These are phyloP conservation scores for Proterorhinus semilunaris DNA, from an alignment of 2,113 vertebrate genomes.

Conservation along the genomic window DNA sequence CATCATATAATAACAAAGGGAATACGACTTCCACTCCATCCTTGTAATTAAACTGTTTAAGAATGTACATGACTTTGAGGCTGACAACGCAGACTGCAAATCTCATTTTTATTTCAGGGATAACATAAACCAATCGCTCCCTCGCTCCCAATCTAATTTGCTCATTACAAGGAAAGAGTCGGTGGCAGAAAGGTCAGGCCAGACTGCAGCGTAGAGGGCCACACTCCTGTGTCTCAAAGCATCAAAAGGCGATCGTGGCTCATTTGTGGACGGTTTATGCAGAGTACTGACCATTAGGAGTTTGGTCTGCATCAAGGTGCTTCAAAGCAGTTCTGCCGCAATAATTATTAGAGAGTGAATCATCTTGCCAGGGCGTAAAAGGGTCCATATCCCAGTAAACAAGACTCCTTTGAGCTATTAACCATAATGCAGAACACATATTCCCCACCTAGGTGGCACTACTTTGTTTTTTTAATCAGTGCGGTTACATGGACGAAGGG, in stretches of 20 bases:
- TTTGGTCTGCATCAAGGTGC: slow-evolving; percentile 12
- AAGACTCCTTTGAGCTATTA: too few relatives aligned
- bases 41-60: slow-evolving; percentile 26
- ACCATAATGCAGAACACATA: too few relatives aligned
- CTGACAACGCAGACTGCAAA: slow-evolving; percentile 18
- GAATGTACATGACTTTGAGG: slow-evolving; percentile 26
- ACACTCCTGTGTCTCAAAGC: slow-evolving; percentile 15
- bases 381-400: too few relatives aligned
- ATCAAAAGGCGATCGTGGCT: slow-evolving; percentile 12
- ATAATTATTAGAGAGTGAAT: slow-evolving; percentile 19
- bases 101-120: slow-evolving; percentile 30
- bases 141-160: slow-evolving; percentile 32
- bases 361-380: slow-evolving; percentile 10
- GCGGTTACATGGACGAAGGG: too few relatives aligned
- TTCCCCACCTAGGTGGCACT: too few relatives aligned
- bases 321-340: slow-evolving; percentile 4
- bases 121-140: slow-evolving; percentile 23
- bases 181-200: slow-evolving; percentile 37
- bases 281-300: slow-evolving; percentile 29
- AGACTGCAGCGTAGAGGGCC: slow-evolving; percentile 20
- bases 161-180: slow-evolving; percentile 36
- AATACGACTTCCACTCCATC: slow-evolving; percentile 27
- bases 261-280: slow-evolving; percentile 39
- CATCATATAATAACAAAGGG: slow-evolving; percentile 12
- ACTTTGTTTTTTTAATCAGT: too few relatives aligned